Evolutionary conservation across 2,888 invertebrate genomes (phyloP).

Genomic region (Drosophila incognita): DNA sequence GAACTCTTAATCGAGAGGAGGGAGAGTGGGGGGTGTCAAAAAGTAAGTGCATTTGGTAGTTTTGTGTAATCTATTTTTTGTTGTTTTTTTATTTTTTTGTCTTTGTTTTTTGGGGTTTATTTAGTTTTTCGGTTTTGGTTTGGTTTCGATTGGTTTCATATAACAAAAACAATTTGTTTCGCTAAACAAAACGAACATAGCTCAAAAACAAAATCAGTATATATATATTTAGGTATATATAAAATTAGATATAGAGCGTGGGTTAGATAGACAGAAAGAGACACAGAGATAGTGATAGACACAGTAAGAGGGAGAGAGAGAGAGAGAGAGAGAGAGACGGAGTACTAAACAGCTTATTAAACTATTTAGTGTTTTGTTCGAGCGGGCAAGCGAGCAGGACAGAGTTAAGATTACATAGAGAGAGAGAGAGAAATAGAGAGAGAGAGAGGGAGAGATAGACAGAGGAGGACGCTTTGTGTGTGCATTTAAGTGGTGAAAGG

Average conservation of each 20-base stretch:
- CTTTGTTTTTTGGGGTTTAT: slow-evolving; percentile 33
- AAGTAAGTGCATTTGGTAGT: slow-evolving; percentile 74
- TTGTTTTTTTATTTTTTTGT: background rate
- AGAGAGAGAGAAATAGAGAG: slow-evolving; percentile 14
- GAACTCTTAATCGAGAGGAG: slow-evolving; percentile 75
- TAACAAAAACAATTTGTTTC: slow-evolving; percentile 66
- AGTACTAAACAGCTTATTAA: slow-evolving; percentile 35
- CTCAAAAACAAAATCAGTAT: slow-evolving; percentile 77
- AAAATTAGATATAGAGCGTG: slow-evolving; percentile 50
- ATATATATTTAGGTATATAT: slow-evolving; percentile 60
- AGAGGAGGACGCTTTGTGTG: slow-evolving; percentile 50
- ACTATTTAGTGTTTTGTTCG: slow-evolving; percentile 36
- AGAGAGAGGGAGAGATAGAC: slow-evolving; percentile 22
- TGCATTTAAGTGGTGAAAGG: slow-evolving; percentile 46
- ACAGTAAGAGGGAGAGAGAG: slow-evolving; percentile 47
- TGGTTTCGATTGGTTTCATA: slow-evolving; percentile 17
- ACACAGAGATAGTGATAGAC: slow-evolving; percentile 17
- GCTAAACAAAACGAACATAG: slow-evolving; percentile 76
- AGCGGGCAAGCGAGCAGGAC: slow-evolving; percentile 54
- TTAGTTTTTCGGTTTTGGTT: slow-evolving; percentile 11
- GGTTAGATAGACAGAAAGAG: slow-evolving; percentile 53
- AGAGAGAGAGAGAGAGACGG: slow-evolving; percentile 17
- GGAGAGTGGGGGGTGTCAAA: slow-evolving; percentile 68
- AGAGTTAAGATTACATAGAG: slow-evolving; percentile 44
- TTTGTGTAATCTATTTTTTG: slow-evolving; percentile 34